Evolutionary conservation across 2,888 invertebrate species (phyloP).

Genomic region (Macrosiphum euphorbiae): DNA sequence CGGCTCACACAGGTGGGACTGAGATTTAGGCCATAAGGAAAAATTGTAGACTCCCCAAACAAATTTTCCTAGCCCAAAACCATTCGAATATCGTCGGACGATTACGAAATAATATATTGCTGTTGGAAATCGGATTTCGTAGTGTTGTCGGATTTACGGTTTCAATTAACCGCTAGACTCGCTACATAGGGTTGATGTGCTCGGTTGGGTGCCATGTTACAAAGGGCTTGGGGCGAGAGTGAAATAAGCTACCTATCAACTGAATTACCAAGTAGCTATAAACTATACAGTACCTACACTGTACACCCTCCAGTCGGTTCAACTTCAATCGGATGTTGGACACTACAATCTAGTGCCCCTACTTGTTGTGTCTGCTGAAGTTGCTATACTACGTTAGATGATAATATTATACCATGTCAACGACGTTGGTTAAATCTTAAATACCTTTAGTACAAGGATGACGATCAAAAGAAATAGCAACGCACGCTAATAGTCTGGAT

Average conservation of each 20-base stretch:
- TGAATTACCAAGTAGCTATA: conserved; percentile 28
- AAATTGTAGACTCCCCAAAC: neutral
- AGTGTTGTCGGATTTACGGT: conserved; percentile 35
- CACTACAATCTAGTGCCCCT: neutral
- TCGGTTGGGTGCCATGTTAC: conserved; percentile 43
- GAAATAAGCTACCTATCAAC: conserved; percentile 51
- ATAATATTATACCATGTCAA: neutral
- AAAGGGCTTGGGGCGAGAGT: neutral
- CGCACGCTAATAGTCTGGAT: neutral
- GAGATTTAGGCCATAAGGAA: neutral
- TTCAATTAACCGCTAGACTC: conserved; percentile 32
- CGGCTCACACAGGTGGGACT: neutral
- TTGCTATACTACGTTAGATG: neutral
- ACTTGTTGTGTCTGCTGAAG: neutral
- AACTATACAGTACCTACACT: neutral
- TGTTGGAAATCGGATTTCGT: neutral
- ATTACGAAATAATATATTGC: neutral
- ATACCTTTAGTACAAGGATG: neutral
- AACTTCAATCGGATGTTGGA: conserved; percentile 40
- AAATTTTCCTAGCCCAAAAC: neutral
- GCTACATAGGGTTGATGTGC: conserved; percentile 27
- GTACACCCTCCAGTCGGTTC: conserved; percentile 13
- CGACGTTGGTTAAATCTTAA: neutral
- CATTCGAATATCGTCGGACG: neutral
- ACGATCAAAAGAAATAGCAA: neutral